Percentiles rank a stretch among this genome's conserved stretches.
Evolutionary conservation across 2,888 invertebrate genomes (phyloP).

Genomic region (Diplazon laetatorius): DNA sequence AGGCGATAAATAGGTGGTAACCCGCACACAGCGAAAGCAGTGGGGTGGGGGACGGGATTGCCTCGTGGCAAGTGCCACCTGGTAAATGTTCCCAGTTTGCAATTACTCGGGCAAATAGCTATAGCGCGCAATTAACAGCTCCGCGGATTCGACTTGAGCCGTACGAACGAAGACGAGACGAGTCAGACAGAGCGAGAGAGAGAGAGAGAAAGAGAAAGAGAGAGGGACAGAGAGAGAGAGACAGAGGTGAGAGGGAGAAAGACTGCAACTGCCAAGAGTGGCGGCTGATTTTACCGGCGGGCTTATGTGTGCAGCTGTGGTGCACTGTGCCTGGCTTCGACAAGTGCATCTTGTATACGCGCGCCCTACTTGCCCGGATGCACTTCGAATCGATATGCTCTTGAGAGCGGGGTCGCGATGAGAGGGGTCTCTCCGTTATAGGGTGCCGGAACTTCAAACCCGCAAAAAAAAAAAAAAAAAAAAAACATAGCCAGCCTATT

Average conservation of each 20-base stretch:
- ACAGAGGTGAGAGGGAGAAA: background rate
- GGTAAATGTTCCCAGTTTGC: conserved; percentile 11
- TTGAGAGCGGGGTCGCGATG: conserved; percentile 39
- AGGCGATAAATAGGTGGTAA: conserved; percentile 53
- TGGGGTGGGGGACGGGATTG: too few species aligned
- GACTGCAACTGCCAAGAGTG: background rate
- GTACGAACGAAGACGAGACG: background rate
- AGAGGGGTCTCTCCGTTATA: background rate
- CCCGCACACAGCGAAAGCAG: conserved; percentile 23
- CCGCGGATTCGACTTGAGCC: conserved; percentile 36
- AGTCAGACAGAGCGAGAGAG: background rate
- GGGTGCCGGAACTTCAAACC: background rate
- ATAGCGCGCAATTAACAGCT: conserved; percentile 39
- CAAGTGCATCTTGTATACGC: conserved; percentile 66
- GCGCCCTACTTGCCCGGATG: conserved; percentile 62
- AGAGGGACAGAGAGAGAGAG: background rate
- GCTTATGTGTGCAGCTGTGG: conserved; percentile 28
- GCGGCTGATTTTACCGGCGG: conserved; percentile 37
- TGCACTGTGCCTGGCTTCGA: conserved; percentile 48
- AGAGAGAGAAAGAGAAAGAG: background rate
- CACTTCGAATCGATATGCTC: conserved; percentile 63
- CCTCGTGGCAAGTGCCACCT: conserved; percentile 6
- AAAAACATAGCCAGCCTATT: too few species aligned
- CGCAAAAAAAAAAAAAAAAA: conserved; percentile 15
- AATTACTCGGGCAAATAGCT: conserved; percentile 16